Base-by-base conservation (phyloP, 2,888 invertebrate species). In the Embidobia sp. region DNA sequence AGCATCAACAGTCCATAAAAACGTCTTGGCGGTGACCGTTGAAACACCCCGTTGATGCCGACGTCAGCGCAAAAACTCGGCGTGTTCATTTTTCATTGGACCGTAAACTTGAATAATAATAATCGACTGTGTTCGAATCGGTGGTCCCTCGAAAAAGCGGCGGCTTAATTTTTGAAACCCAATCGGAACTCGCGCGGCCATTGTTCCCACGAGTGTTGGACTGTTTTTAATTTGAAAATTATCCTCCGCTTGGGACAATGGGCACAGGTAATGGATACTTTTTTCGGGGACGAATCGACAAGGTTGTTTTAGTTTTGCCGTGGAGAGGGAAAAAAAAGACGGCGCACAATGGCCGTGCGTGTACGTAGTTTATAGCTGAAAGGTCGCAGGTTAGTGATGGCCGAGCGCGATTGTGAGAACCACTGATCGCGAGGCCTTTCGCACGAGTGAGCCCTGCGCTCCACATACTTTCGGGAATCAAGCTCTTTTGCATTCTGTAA, bases 361-460 rank as follows among this genome's bases (percentile, higher is more conserved):
- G 48, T 70, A 51, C 29, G 40, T 63, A 61, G 72, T 74, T 74
- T 74, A 74, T 74, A 53, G 67, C 53, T 26, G 61, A 59, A 59
- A 74, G 67, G 76, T 70, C 64, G 70, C 76, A 70, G 70, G 76
- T 77, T 77, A 77, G 70, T 70, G 70, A 70, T 70, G 64, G 46
- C 48, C 42, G 44, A 26, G 51, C 35, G 70, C 70, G 70, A 70
- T 76, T 76, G 76, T 76, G 76, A 76, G 76, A 76, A 76, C 76
- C 76, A 76, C 76, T 76, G 76, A 70, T 69, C 63, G 69, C 69
- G 63, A 69, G 63, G 40, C 42, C 69, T 76, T 76, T 76, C 75
- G 75, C 75, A 76, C 75, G 75, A 76, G 75, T 64, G 55, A 55
- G 29, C 57, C 73, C 72, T 46, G 66, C 51, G 74, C 66, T 75